Base-by-base conservation (phyloP, 2,113 vertebrate species). In the Orientallactaga bullata region DNA sequence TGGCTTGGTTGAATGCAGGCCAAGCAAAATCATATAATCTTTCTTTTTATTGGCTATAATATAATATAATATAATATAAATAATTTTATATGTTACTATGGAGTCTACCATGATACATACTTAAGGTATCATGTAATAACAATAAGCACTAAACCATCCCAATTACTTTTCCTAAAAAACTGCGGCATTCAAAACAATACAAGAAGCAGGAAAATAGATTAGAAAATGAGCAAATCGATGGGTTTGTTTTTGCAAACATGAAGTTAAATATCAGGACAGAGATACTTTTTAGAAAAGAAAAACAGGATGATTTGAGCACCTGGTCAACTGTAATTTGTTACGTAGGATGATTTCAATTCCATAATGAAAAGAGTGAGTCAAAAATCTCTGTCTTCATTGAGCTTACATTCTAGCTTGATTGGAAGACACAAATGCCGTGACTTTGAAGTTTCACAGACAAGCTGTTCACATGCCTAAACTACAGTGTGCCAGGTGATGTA, bases 221-320 rank as follows among this genome's bases (percentile, higher is more conserved):
- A 78, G 30, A 63, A 61, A 74, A 30, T 37, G 37, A 55, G 71
- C 26, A 11, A 88, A 68, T 79, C 74, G 15, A 26, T 83, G 3
- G 39, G 18, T 24, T 93, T 24, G 20, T 51, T 79, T 71, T 84
- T 74, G 84, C 68, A 81, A 84, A 72, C 35, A 12, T 55, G 23
- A 91, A 85, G 35, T 63, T 85, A 69, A 47, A 74, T 94, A 61
- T n/a, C 61, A 80, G 55, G 39, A 79, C n/a, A 91, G 7, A 86
- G 42, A 12, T 65, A 87, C 4, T 39, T 74, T 16, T 79, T 55
- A 71, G 10, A 80, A 32, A 63, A 26, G 18, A 72, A 61, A 93
- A n/a, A 18, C 39, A 58, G 71, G 39, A 72, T n/a, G 66, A 88
- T 66, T 24, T 66, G 21, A 42, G 10, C 2, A 42, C 39, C 8